A percentile compares a stretch with the other conserved stretches of the same genome.
Evolutionary conservation across 1,140 invertebrate species (phyloP).

Genomic region (Oscheius sp.): DNA sequence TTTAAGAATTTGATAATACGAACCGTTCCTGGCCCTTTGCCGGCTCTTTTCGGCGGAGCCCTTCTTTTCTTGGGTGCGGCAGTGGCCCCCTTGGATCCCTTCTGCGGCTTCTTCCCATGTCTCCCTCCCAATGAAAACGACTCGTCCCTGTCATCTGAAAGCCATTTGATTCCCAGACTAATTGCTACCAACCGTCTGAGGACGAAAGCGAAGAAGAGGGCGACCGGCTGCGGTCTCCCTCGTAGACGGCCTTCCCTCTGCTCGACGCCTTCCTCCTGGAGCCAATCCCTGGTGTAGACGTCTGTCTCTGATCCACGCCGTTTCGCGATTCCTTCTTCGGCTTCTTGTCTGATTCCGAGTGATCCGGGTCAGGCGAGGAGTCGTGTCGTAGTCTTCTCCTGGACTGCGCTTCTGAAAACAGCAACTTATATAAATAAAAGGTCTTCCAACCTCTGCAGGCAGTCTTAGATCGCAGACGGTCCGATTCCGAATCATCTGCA

Average conservation of each 20-base stretch:
- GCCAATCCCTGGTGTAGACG: too few relatives aligned
- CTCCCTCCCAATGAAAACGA: not conserved
- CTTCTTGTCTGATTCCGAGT: too few relatives aligned
- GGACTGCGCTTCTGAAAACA: too few relatives aligned
- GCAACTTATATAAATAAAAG: too few relatives aligned
- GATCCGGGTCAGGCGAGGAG: too few relatives aligned
- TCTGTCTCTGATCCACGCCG: too few relatives aligned
- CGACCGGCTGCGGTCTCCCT: not conserved
- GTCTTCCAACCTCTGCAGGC: not conserved
- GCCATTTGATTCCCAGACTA: not conserved
- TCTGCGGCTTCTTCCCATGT: not conserved
- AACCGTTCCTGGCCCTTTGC: conserved; percentile 10
- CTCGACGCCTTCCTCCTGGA: not conserved
- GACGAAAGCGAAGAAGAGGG: not conserved
- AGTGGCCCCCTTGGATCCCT: not conserved
- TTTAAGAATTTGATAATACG: not conserved
- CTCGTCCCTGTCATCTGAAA: not conserved
- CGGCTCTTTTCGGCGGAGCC: not conserved
- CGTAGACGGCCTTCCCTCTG: not conserved
- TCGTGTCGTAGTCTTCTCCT: too few relatives aligned
- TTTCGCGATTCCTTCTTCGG: too few relatives aligned
- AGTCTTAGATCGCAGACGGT: not conserved
- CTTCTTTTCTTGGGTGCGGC: not conserved
- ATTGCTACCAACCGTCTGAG: not conserved
- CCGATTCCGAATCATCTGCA: not conserved